Conservation (phyloP, 2,888 invertebrate species). For the Sialis fuliginosa region DNA sequence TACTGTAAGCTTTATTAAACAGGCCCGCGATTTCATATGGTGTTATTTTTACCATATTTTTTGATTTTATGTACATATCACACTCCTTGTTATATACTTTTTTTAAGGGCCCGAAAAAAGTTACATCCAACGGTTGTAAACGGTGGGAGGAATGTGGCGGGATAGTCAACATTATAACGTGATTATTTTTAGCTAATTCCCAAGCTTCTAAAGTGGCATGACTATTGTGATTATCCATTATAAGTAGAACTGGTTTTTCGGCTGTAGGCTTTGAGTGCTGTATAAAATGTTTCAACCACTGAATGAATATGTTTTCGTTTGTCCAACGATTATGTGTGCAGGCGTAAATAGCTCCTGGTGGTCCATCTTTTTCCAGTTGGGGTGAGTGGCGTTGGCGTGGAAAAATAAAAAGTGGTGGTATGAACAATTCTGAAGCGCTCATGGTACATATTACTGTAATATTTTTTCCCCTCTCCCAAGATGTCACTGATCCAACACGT, state of each 20-base stretch:
- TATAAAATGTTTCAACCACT: conserved; percentile 7
- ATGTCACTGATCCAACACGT: too few species aligned
- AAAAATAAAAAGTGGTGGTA: conserved; percentile 4
- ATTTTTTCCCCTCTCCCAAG: neutral
- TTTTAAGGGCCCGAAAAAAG: conserved; percentile 6
- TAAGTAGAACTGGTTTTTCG: conserved; percentile 3
- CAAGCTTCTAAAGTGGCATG: conserved; percentile 7
- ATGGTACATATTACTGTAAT: neutral
- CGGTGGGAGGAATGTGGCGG: conserved; percentile 13
- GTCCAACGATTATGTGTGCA: conserved; percentile 17
- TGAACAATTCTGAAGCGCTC: neutral
- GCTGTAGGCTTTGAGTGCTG: neutral
- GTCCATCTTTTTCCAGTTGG: conserved; percentile 15
- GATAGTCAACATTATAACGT: conserved; percentile 10
- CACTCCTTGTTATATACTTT: conserved; percentile 7
- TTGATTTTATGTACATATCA: conserved; percentile 7
- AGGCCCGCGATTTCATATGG: conserved; percentile 8
- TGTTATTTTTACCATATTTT: conserved; percentile 7
- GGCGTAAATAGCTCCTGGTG: conserved; percentile 14
- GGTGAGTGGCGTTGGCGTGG: conserved; percentile 14
- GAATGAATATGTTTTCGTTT: conserved; percentile 12
- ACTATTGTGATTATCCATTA: conserved; percentile 6
- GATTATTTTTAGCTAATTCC: conserved; percentile 6
- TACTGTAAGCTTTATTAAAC: conserved; percentile 8
- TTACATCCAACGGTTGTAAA: conserved; percentile 11